Evolutionary conservation across 1,140 invertebrate genomes (phyloP), one percentile per base, ranked within the genome.

Genomic region (Lepidurus couesii): DNA sequence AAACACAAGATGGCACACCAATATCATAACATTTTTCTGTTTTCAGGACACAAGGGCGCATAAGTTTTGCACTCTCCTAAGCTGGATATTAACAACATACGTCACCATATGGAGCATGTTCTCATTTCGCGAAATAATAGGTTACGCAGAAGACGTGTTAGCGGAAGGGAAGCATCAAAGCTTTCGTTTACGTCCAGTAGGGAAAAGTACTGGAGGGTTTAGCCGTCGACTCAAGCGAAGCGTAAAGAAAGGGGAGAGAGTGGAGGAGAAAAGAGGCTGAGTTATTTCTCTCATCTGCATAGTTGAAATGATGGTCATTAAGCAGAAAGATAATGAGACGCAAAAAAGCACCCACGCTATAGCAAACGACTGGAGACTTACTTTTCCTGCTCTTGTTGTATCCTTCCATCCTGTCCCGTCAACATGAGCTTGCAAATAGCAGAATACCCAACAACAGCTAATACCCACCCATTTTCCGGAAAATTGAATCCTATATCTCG

Each of bases 401-500:
- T 65, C 21, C 53, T 65, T 65, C 21, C 53, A 65, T 65, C 53
- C 53, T 65, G 53, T 21, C 53, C 16, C 53, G 53, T 65, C 53
- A 65, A 65, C 53, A 65, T 65, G 53, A 65, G 53, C 53, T 65
- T 65, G 53, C 53, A 65, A 65, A 65, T 65, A 65, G 53, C 53
- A 65, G 8, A 65, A 10, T 65, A 65, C 53, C 53, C 53, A 65
- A 65, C 34, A 34, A 47, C 8, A 65, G 53, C 53, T 24, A 24
- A n/a, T n/a, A 65, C 53, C n/a, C 53, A 65, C 53, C 53, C 53
- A 65, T 65, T 65, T 65, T 65, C 53, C 53, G 53, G 53, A 65
- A 65, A 65, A 65, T 65, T 65, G 53, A 65, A 65, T 65, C 53
- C n/a, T 65, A 65, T 65, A 65, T 65, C 53, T 65, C 53, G 53